A percentile compares a stretch with the other conserved stretches of the same genome.
phyloP scores from a whole-genome alignment of 2,888 invertebrate genomes.

The Dryadula phaetusa region DNA sequence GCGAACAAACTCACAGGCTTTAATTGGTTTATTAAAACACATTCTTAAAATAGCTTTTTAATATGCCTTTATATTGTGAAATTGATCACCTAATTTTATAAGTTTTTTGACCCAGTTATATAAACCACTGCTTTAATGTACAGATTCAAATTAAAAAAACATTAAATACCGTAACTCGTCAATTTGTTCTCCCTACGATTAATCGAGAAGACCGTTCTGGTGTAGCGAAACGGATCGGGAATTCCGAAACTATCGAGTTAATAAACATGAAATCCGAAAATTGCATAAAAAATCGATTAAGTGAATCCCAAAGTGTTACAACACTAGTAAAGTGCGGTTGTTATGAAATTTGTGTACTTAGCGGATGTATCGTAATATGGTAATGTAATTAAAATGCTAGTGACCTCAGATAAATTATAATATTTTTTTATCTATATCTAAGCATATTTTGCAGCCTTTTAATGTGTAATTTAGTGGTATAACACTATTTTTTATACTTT shows the following conservation, averaged over 20 bases:
- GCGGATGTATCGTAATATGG: slow-evolving; percentile 23
- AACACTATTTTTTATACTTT: not conserved
- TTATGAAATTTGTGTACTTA: slow-evolving; percentile 9
- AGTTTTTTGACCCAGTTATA: not conserved
- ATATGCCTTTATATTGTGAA: not conserved
- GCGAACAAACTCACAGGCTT: no score
- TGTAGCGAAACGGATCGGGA: slow-evolving; percentile 21
- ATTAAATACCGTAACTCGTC: not conserved
- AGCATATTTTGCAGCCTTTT: not conserved
- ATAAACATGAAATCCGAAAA: slow-evolving; percentile 20
- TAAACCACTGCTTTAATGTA: not conserved
- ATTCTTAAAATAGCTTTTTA: no score
- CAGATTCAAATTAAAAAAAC: not conserved
- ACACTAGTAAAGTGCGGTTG: slow-evolving; percentile 1
- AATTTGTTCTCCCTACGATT: slow-evolving; percentile 18
- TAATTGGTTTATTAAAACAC: no score
- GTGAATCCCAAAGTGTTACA: slow-evolving; percentile 20
- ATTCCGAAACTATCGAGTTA: slow-evolving; percentile 15
- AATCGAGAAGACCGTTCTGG: slow-evolving; percentile 27
- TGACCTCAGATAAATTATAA: not conserved
- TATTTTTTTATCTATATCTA: not conserved
- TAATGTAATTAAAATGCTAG: slow-evolving; percentile 7
- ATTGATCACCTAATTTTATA: not conserved
- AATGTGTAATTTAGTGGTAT: not conserved
- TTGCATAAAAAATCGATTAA: slow-evolving; percentile 28